Evolutionary conservation across 2,888 invertebrate genomes (phyloP).

Genomic region (Galerucella nymphaeae): DNA sequence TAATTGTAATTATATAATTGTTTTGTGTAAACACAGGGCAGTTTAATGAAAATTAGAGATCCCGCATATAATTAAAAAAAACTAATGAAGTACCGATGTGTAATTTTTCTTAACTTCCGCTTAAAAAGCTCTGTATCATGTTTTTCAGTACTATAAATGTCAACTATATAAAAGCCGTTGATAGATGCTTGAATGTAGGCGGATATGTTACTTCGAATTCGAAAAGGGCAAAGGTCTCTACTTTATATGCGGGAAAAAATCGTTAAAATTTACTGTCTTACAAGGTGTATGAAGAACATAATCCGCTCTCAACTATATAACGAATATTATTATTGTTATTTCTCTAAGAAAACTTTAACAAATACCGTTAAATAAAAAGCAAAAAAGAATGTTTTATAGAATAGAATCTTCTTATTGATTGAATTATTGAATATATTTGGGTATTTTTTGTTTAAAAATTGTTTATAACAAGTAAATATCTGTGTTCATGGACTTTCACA

Average conservation of each 20-base stretch:
- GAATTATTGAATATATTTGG: too few relatives aligned
- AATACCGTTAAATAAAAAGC: too few relatives aligned
- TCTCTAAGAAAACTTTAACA: not conserved
- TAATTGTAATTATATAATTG: not conserved
- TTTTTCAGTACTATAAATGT: constrained; percentile 21
- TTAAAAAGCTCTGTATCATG: constrained; percentile 5
- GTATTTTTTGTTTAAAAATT: too few relatives aligned
- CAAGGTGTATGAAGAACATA: not conserved
- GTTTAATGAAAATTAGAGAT: not conserved
- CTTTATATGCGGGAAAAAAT: constrained; percentile 38
- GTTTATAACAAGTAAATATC: too few relatives aligned
- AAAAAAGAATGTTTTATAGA: too few relatives aligned
- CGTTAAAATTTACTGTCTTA: constrained; percentile 34
- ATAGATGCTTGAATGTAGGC: constrained; percentile 33
- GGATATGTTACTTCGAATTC: constrained; percentile 32
- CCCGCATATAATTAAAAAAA: constrained; percentile 12
- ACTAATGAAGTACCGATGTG: not conserved
- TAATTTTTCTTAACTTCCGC: constrained; percentile 9
- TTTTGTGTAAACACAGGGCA: not conserved
- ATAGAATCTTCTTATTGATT: too few relatives aligned
- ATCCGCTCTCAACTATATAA: not conserved
- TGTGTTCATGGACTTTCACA: too few relatives aligned
- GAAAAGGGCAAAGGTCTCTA: constrained; percentile 33
- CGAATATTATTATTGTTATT: not conserved
- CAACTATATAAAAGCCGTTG: constrained; percentile 11